phyloP scores from a whole-genome alignment of 2,888 invertebrate species.

The Phortica okadai region DNA sequence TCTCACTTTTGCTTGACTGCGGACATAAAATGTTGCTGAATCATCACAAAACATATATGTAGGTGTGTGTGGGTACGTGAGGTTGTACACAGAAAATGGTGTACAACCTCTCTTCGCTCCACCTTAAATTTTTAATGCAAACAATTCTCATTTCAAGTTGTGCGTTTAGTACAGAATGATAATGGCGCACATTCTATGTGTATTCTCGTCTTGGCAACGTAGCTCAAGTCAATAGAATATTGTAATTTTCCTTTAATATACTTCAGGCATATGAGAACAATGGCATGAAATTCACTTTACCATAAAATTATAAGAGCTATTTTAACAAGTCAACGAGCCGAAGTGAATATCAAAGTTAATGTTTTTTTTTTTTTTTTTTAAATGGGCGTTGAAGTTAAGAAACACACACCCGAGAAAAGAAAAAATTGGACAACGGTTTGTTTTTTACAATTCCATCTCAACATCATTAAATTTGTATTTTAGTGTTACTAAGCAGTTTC shows the following conservation, averaged over 20 bases:
- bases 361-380: too few relatives aligned
- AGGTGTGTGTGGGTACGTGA: not conserved
- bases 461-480: too few relatives aligned
- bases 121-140: not conserved
- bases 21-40: slow-evolving; percentile 47
- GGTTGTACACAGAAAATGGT: too few relatives aligned
- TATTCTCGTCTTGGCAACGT: too few relatives aligned
- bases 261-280: not conserved
- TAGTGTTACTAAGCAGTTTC: too few relatives aligned
- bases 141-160: slow-evolving; percentile 24
- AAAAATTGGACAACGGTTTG: too few relatives aligned
- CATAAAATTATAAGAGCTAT: slow-evolving; percentile 55
- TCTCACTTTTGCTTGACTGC: slow-evolving; percentile 55
- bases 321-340: slow-evolving; percentile 12
- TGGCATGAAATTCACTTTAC: slow-evolving; percentile 40
- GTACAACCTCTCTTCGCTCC: too few relatives aligned
- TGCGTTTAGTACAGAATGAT: not conserved
- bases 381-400: too few relatives aligned
- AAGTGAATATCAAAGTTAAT: not conserved
- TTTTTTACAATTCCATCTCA: too few relatives aligned
- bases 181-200: too few relatives aligned
- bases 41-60: slow-evolving; percentile 30
- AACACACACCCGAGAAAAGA: too few relatives aligned
- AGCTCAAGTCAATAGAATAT: not conserved
- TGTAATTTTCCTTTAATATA: not conserved